Percentiles rank a stretch among this genome's conserved stretches.
These are phyloP conservation scores for Xanthorhoe spadicearia DNA, from an alignment of 2,888 invertebrate genomes.

Conservation along the genomic window DNA sequence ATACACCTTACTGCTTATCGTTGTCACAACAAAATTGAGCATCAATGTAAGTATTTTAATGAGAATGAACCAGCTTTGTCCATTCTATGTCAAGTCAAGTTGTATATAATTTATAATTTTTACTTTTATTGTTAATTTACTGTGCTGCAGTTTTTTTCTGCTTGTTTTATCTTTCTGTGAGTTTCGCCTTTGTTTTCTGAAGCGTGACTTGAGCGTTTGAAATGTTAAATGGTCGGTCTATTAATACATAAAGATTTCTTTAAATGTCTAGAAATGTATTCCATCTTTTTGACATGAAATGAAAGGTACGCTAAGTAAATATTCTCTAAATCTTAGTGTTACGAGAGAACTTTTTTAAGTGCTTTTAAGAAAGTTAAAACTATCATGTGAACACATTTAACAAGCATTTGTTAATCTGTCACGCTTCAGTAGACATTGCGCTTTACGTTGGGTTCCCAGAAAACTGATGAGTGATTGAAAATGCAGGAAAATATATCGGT, in stretches of 20 bases:
- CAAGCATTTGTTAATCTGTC: not conserved
- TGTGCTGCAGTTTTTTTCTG: conserved; percentile 45
- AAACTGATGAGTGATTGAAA: conserved; percentile 14
- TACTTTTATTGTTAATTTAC: conserved; percentile 55
- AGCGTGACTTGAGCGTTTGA: not conserved
- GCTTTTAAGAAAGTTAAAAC: too few species aligned
- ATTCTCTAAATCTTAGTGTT: too few species aligned
- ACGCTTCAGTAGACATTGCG: conserved; percentile 1
- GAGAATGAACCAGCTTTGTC: conserved; percentile 54
- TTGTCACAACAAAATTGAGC: conserved; percentile 29
- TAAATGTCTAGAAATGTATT: too few species aligned
- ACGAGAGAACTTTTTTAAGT: too few species aligned
- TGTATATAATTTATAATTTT: conserved; percentile 60
- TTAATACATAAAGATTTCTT: too few species aligned
- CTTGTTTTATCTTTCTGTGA: conserved; percentile 16
- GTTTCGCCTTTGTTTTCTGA: conserved; percentile 6
- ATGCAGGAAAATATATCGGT: conserved; percentile 19
- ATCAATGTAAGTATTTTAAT: conserved; percentile 59
- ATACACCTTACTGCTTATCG: conserved; percentile 29
- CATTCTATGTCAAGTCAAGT: conserved; percentile 56
- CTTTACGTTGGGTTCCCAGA: conserved; percentile 7
- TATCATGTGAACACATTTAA: too few species aligned
- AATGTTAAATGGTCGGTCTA: too few species aligned
- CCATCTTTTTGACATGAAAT: too few species aligned
- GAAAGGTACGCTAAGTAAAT: too few species aligned